A percentile compares a stretch with the other conserved stretches of the same genome.
These are phyloP conservation scores for Lanius ludovicianus DNA, from an alignment of 2,113 vertebrate species.

Conservation along the genomic window DNA sequence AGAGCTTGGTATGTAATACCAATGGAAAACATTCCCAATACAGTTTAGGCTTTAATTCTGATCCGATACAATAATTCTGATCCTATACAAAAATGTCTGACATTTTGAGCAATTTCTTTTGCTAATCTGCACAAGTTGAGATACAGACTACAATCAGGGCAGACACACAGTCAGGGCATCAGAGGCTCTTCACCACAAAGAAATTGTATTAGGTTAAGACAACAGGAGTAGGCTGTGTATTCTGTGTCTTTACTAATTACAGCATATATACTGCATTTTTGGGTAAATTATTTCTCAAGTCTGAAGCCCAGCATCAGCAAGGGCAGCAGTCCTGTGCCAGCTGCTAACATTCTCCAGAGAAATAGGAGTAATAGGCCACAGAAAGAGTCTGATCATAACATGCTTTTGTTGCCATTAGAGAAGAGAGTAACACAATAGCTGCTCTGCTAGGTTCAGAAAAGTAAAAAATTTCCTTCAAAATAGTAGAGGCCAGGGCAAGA, in stretches of 20 bases:
- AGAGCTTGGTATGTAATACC: accelerated
- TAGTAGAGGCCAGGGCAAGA: not conserved
- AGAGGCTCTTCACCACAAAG: not conserved
- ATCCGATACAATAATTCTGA: not conserved
- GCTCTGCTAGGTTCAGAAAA: not conserved
- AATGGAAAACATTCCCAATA: not conserved
- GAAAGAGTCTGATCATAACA: not conserved
- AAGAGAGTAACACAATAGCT: not conserved
- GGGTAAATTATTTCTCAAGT: not conserved
- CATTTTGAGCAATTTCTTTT: not conserved
- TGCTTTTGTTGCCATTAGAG: constrained; percentile 4
- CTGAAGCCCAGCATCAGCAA: not conserved
- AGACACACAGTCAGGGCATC: not conserved
- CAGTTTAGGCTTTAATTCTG: not conserved
- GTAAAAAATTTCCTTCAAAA: not conserved
- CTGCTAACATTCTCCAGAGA: not conserved
- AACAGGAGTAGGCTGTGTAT: not conserved
- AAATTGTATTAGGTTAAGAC: not conserved
- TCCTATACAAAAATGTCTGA: not conserved
- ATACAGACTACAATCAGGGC: not conserved
- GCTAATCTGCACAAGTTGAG: not conserved
- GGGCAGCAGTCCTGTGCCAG: not conserved
- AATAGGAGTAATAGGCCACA: not conserved
- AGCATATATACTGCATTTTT: not conserved
- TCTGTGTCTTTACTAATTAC: not conserved